phyloP scores from a whole-genome alignment of 2,888 invertebrate genomes.

The Dinocampus coccinellae region DNA sequence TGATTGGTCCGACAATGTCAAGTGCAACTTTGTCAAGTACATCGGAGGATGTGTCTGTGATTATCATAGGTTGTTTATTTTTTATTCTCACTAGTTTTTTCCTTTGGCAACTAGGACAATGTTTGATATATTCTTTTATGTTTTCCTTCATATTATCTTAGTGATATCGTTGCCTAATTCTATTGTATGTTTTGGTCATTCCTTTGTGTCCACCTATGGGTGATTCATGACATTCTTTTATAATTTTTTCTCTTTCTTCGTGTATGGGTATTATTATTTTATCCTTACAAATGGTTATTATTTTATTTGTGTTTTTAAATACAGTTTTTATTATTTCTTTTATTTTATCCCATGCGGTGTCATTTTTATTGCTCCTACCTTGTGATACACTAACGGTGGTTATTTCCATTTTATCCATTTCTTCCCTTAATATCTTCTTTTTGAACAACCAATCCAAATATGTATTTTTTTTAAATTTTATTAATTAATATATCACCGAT shows the following conservation, averaged over 20 bases:
- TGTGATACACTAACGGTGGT: slow-evolving; percentile 9
- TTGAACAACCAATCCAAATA: slow-evolving; percentile 14
- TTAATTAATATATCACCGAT: slow-evolving; percentile 19
- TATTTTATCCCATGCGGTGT: slow-evolving; percentile 8
- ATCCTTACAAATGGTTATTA: slow-evolving; percentile 20
- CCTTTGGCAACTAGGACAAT: not conserved
- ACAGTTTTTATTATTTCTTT: not conserved
- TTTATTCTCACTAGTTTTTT: too few relatives aligned
- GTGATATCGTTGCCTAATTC: not conserved
- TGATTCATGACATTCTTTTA: not conserved
- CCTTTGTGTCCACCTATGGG: not conserved
- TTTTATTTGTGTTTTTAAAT: not conserved
- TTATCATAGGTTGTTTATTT: not conserved
- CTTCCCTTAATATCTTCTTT: slow-evolving; percentile 12
- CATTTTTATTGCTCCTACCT: slow-evolving; percentile 8
- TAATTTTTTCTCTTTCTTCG: not conserved
- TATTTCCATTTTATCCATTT: slow-evolving; percentile 10
- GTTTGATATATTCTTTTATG: not conserved
- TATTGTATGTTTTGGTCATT: not conserved
- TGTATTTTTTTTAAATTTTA: slow-evolving; percentile 3
- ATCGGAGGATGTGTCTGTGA: not conserved
- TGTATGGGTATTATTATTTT: slow-evolving; percentile 22
- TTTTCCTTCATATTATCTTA: not conserved
- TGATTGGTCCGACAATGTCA: too few relatives aligned
- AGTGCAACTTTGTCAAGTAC: not conserved